These are phyloP conservation scores for Neopipo cinnamomea DNA, from an alignment of 2,113 vertebrate species.

Conservation along the genomic window DNA sequence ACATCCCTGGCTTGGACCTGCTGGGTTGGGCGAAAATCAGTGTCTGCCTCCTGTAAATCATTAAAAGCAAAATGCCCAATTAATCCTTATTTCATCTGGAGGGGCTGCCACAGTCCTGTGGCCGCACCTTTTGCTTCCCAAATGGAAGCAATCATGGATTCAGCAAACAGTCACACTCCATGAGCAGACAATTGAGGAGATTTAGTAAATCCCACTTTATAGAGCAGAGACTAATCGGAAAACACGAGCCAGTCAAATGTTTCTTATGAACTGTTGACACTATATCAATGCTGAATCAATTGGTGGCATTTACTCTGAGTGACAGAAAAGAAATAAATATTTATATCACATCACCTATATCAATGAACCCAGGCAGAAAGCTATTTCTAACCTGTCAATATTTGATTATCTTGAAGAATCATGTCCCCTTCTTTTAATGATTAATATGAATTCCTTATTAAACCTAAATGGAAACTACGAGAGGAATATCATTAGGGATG, in stretches of 20 bases:
- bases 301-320: constrained; percentile 87
- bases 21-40: constrained; percentile 15
- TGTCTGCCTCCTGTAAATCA: constrained; percentile 61
- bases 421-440: constrained; percentile 86
- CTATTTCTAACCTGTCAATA: constrained; percentile 96
- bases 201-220: constrained; percentile 83
- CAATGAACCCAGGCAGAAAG: constrained; percentile 88
- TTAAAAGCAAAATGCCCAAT: constrained; percentile 71
- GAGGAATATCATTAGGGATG: constrained; percentile 71
- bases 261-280: constrained; percentile 83
- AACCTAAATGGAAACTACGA: constrained; percentile 75
- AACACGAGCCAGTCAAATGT: constrained; percentile 74
- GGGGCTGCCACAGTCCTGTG: constrained; percentile 26
- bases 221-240: constrained; percentile 75
- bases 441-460: constrained; percentile 93
- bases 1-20: constrained; percentile 29
- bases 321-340: constrained; percentile 99
- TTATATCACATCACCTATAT: constrained; percentile 95
- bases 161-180: constrained; percentile 78
- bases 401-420: constrained; percentile 96
- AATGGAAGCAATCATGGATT: constrained; percentile 72
- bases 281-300: constrained; percentile 80
- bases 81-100: constrained; percentile 68
- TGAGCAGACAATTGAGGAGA: constrained; percentile 79
- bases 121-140: constrained; percentile 51